A percentile compares a stretch with the other conserved stretches of the same genome.
Evolutionary conservation across 1,140 invertebrate species (phyloP).

Genomic region (Cyclargus thomasi): DNA sequence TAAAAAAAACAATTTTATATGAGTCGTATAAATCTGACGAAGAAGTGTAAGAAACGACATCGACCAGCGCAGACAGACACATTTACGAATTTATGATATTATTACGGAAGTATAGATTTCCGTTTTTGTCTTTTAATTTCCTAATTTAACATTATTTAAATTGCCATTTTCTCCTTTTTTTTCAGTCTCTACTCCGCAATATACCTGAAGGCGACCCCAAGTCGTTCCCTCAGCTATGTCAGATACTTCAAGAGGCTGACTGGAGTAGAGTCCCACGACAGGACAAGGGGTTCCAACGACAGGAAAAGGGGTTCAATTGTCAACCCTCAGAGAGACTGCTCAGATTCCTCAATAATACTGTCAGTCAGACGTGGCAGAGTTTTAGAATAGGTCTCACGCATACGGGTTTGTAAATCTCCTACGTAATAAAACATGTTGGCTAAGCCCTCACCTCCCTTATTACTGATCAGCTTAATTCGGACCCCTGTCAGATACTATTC

Average conservation of each 20-base stretch:
- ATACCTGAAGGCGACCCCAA: neutral
- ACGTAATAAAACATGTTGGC: no score
- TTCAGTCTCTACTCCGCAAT: conserved; percentile 32
- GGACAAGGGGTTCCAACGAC: neutral
- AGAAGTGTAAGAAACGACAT: no score
- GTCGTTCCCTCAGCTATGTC: conserved; percentile 39
- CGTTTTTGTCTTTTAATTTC: no score
- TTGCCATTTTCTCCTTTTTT: neutral
- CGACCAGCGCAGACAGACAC: no score
- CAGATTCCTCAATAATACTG: conserved; percentile 32
- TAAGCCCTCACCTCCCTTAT: no score
- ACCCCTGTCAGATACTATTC: no score
- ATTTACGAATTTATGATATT: neutral
- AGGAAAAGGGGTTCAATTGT: conserved; percentile 19
- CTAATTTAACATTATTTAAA: no score
- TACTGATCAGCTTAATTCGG: no score
- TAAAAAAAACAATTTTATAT: no score
- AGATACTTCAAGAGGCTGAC: conserved; percentile 33
- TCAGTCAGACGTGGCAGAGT: conserved; percentile 39
- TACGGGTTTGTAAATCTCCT: conserved; percentile 37
- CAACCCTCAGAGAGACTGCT: conserved; percentile 35
- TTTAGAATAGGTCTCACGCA: conserved; percentile 33
- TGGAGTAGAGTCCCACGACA: conserved; percentile 32
- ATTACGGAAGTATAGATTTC: no score
- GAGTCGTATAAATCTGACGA: no score